A percentile compares a stretch with the other conserved stretches of the same genome.
Evolutionary conservation across 2,888 invertebrate genomes (phyloP).

Genomic region (Acleris emargana): DNA sequence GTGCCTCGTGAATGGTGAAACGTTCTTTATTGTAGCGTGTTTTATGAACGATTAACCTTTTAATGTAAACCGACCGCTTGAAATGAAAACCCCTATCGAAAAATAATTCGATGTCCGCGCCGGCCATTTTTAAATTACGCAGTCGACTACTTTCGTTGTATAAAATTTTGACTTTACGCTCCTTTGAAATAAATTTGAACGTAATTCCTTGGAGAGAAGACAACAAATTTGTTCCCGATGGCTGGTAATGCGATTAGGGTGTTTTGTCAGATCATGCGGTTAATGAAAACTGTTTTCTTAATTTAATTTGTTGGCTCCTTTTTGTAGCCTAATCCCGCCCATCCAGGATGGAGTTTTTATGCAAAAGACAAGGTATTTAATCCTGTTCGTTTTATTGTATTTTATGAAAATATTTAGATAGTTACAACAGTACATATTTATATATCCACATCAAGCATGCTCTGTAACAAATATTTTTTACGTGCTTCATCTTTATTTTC

Average conservation of each 20-base stretch:
- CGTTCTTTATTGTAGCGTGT: conserved; percentile 80
- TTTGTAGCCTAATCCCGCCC: not conserved
- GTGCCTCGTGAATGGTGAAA: conserved; percentile 74
- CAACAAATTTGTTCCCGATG: conserved; percentile 75
- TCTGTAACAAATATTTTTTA: not conserved
- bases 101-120: conserved; percentile 37
- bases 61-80: conserved; percentile 70
- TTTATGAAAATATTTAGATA: no score
- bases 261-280: conserved; percentile 76
- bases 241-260: conserved; percentile 64
- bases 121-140: conserved; percentile 40
- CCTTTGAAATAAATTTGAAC: conserved; percentile 49
- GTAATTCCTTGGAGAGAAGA: conserved; percentile 52
- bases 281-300: conserved; percentile 67
- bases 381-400: no score
- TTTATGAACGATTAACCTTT: conserved; percentile 84
- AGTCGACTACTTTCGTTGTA: not conserved
- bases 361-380: no score
- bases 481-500: not conserved
- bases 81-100: conserved; percentile 60
- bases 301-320: conserved; percentile 20
- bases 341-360: no score
- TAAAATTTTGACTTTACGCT: conserved; percentile 45
- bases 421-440: no score
- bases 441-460: no score